These are phyloP conservation scores for Girardia tigrina DNA, from an alignment of 2,888 invertebrate genomes.

Conservation along the genomic window DNA sequence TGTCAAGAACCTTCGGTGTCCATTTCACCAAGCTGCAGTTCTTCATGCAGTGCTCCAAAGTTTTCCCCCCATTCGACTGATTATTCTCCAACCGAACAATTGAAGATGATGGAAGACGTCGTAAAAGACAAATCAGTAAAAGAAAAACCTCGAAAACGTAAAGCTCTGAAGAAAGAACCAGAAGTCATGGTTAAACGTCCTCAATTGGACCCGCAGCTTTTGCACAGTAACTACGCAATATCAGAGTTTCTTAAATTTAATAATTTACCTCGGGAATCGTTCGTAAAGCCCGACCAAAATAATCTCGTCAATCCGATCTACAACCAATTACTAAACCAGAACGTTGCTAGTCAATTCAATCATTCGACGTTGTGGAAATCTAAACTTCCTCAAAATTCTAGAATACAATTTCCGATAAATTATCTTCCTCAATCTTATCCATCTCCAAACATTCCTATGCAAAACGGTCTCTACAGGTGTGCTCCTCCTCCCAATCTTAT, in stretches of 20 bases:
- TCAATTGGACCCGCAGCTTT: neutral
- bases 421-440: neutral
- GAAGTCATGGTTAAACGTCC: neutral
- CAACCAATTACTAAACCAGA: neutral
- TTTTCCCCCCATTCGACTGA: neutral
- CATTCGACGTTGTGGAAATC: neutral
- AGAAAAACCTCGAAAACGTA: neutral
- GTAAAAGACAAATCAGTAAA: neutral
- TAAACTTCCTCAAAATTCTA: neutral
- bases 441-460: neutral
- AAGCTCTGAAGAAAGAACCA: neutral
- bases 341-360: neutral
- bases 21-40: neutral
- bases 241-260: neutral
- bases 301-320: neutral
- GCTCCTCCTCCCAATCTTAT: neutral
- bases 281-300: neutral
- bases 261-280: neutral
- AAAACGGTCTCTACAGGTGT: neutral
- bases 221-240: neutral
- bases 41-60: conserved; percentile 10
- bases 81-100: neutral
- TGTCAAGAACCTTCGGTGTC: neutral
- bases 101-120: neutral
- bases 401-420: neutral